Evolutionary conservation across 2,888 invertebrate species (phyloP), one percentile per base, ranked within the genome.

Genomic region (Nomada ferruginata): DNA sequence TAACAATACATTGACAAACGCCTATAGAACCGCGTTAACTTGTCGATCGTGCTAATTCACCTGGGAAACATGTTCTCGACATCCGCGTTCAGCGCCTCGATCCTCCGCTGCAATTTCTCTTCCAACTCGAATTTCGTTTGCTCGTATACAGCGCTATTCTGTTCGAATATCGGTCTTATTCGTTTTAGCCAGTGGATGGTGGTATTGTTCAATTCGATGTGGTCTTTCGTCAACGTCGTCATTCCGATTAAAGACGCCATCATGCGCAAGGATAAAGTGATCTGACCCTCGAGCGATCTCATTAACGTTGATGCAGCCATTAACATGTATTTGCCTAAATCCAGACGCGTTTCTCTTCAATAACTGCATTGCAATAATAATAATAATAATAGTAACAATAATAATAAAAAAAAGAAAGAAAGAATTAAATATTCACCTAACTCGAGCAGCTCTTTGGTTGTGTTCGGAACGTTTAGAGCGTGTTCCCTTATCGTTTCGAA

Each of bases 51-150:
- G 18, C n/a, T 9, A 1, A 20, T 36, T 63, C 75, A 91, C 93
- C 96, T 96, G 11, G 97, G 97, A 68, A 96, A 95, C 92, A 98
- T 95, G 81, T 96, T 96, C 76, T 95, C 94, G 36, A 98, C 95
- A 90, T 97, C 96, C 63, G 95, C 94, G 90, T 96, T 96, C 23
- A 98, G 94, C 87, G 95, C 95, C 76, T 95, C 95, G 11, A 97
- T 96, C 85, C 96, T 96, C 68, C 95, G 95, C 85, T 96, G 95
- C 75, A 98, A 94, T 82, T 95, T 95, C 90, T 98, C 98, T 94
- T 99, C 98, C 93, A 98, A 97, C 87, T 97, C 96, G 84, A 96
- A 96, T 94, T 98, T 98, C 76, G 96, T 96, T 26, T 96, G 95
- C 94, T 98, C 98, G 91, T 97, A 97, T 87, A 96, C 94, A 13